Evolutionary conservation across 2,797 vertebrate species (phyloP).

Genomic region (Lycodopsis pacificus): DNA sequence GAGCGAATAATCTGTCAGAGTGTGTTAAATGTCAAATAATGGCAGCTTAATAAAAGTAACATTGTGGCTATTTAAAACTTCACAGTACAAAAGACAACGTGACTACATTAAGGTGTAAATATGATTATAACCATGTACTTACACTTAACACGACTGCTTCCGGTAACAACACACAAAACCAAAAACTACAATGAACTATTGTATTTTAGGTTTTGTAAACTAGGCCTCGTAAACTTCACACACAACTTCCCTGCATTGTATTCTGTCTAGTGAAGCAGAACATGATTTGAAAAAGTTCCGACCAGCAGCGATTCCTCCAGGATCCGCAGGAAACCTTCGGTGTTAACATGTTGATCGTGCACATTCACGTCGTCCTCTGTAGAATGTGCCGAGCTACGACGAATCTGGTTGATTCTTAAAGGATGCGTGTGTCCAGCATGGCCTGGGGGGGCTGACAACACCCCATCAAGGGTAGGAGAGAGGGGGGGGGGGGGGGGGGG

Average conservation of each 20-base stretch:
- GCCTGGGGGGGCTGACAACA: constrained; percentile 59
- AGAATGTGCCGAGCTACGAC: constrained; percentile 58
- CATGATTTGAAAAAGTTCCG: constrained; percentile 37
- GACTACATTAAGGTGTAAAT: too few relatives aligned
- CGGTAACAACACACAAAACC: neutral
- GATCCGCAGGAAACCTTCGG: constrained; percentile 40
- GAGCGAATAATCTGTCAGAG: too few relatives aligned
- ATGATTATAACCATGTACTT: neutral
- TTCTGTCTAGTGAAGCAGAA: constrained; percentile 32
- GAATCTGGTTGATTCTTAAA: constrained; percentile 70
- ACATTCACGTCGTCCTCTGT: constrained; percentile 50
- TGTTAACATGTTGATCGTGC: constrained; percentile 53
- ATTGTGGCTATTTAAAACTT: too few relatives aligned
- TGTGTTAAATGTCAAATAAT: too few relatives aligned
- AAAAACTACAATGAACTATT: neutral
- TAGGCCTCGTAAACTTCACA: neutral
- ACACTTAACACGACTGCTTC: neutral
- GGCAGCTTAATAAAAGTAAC: too few relatives aligned
- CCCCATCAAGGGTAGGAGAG: constrained; percentile 29
- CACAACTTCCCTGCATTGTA: neutral
- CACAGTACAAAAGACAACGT: too few relatives aligned
- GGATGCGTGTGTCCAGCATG: constrained; percentile 56
- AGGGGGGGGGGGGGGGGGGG: constrained; percentile 27
- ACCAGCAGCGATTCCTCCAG: constrained; percentile 45
- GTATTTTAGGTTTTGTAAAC: too few relatives aligned